Conservation (phyloP, 2,888 invertebrate species). For the Ichneumoninae sp. region DNA sequence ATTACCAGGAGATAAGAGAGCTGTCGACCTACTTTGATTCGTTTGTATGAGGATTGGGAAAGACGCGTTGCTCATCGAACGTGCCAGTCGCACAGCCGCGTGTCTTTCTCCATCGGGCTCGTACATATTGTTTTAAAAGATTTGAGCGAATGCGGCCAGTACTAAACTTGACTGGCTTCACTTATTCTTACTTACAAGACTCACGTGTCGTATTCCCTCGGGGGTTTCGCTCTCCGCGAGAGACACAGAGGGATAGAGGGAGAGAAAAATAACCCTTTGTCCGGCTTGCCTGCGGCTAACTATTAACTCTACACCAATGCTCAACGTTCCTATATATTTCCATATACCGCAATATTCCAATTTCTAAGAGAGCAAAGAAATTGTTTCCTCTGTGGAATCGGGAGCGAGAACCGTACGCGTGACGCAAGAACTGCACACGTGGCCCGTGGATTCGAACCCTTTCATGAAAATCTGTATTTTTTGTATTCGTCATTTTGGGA, state of each 20-base stretch:
- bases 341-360: neutral
- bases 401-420: neutral
- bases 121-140: slow-evolving; percentile 71
- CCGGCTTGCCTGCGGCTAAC: slow-evolving; percentile 74
- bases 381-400: neutral
- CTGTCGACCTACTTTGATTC: slow-evolving; percentile 62
- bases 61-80: slow-evolving; percentile 61
- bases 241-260: slow-evolving; percentile 21
- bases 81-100: slow-evolving; percentile 44
- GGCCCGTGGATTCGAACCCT: neutral
- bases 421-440: neutral
- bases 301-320: slow-evolving; percentile 47
- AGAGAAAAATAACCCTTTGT: slow-evolving; percentile 75
- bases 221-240: slow-evolving; percentile 23
- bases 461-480: no score
- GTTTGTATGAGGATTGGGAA: slow-evolving; percentile 54
- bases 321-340: neutral
- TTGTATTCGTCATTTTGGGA: no score
- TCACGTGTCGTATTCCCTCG: slow-evolving; percentile 75
- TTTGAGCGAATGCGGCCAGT: slow-evolving; percentile 73
- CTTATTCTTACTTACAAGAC: slow-evolving; percentile 77
- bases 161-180: slow-evolving; percentile 76
- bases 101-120: slow-evolving; percentile 12
- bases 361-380: neutral
- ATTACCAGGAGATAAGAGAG: neutral